These are phyloP conservation scores for Varanus komodoensis DNA, from an alignment of 2,113 vertebrate genomes.

Conservation along the genomic window DNA sequence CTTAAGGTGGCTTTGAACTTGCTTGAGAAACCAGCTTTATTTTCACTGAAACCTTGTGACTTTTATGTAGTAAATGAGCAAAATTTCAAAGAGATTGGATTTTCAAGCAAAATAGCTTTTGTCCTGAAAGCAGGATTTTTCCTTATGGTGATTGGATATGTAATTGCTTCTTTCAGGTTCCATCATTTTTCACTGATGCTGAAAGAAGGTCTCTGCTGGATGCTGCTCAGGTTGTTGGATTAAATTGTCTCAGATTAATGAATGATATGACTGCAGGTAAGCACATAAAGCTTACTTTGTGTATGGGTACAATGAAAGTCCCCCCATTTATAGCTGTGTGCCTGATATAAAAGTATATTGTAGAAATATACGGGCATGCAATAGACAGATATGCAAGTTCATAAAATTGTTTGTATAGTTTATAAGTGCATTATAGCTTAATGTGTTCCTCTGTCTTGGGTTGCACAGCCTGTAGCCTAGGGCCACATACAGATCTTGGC, in stretches of 20 bases:
- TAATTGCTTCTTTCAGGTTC: constrained; percentile 82
- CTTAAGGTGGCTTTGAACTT: not conserved
- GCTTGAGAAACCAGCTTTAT: not conserved
- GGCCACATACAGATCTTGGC: too few relatives aligned
- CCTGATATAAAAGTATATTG: not conserved
- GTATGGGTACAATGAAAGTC: not conserved
- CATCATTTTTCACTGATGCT: constrained; percentile 92
- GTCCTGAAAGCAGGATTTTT: not conserved
- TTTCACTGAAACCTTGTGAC: not conserved
- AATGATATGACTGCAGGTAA: constrained; percentile 97
- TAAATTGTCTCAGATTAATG: constrained; percentile 94
- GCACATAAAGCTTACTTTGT: not conserved
- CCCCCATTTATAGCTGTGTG: not conserved
- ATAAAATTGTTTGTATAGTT: not conserved
- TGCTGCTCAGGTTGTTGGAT: constrained; percentile 95
- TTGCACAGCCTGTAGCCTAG: too few relatives aligned
- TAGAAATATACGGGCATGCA: not conserved
- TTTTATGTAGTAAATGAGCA: not conserved
- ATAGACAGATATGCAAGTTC: too few relatives aligned
- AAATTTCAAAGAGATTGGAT: not conserved
- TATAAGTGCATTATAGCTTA: not conserved
- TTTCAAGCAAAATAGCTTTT: not conserved
- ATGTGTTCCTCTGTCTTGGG: too few relatives aligned
- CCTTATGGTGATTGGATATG: not conserved
- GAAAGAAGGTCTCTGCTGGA: constrained; percentile 95